Evolutionary conservation across 2,888 invertebrate genomes (phyloP), one percentile per base, ranked within the genome.

Genomic region (Phengaris alcon): DNA sequence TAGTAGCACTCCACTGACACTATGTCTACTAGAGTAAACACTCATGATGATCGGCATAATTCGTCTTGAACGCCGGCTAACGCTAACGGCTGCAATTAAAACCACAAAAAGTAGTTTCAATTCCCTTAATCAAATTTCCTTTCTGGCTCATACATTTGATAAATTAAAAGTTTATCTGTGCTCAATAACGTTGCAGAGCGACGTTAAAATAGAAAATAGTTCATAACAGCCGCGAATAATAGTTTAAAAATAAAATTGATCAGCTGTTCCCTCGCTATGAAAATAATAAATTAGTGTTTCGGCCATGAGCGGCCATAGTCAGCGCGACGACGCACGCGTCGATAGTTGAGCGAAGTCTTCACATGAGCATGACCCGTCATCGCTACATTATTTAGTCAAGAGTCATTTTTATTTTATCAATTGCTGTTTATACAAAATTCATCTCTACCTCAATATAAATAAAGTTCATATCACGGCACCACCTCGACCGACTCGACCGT

Each of bases 51-150:
- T 89, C 82, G 81, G 93, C 93, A 91, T 82, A 89, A 91, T 91
- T 93, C 91, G 83, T 82, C 87, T 89, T 91, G 91, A 93, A 93
- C 93, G 91, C 86, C 86, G n/a, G n/a, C n/a, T n/a, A n/a, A n/a
- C n/a, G 86, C 88, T 90, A 92, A 92, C 90, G 90, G 88, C 90
- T 87, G 88, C 92, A 92, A 91, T 93, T 91, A 93, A 90, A 91
- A 91, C 90, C 93, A 93, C 93, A 93, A 93, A 91, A 90, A 91
- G 88, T 86, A 88, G 88, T 91, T 91, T 93, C 91, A 91, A 91
- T 93, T 90, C 90, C 88, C 89, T 86, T 92, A 93, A 92, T 90
- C 90, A 87, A 92, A 93, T 93, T 93, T 93, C 92, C 93, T 91
- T 85, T 85, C 83, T 83, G 83, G 83, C 85, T 86, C 85, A 85